Evolutionary conservation across 2,888 invertebrate species (phyloP).

Genomic region (Dromius quadrimaculatus): DNA sequence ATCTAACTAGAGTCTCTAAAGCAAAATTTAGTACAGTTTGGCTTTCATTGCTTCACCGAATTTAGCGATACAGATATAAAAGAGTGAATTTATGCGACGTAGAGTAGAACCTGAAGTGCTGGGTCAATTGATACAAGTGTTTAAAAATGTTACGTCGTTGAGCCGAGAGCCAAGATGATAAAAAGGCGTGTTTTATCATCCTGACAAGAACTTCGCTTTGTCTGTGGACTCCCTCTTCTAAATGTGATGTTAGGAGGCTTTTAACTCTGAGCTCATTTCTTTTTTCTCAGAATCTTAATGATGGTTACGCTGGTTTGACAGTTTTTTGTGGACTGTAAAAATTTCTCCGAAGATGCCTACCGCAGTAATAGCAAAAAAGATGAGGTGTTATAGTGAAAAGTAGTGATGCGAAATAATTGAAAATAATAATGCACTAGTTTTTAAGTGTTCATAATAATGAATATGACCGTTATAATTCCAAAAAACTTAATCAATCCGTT

Average conservation of each 20-base stretch:
- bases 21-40: too few species aligned
- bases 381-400: too few species aligned
- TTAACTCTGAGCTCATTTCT: not conserved
- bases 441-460: too few species aligned
- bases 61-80: constrained; percentile 36
- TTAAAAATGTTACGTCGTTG: constrained; percentile 28
- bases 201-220: constrained; percentile 2
- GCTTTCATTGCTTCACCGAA: too few species aligned
- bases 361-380: not conserved
- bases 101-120: constrained; percentile 21
- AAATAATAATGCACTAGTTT: too few species aligned
- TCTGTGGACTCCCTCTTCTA: constrained; percentile 3
- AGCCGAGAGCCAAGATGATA: constrained; percentile 19
- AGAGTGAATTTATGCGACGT: constrained; percentile 30
- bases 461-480: too few species aligned
- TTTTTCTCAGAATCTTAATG: constrained; percentile 1
- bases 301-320: constrained; percentile 2
- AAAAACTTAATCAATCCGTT: too few species aligned
- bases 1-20: too few species aligned
- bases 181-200: constrained; percentile 28
- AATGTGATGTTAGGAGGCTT: not conserved
- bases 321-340: constrained; percentile 4
- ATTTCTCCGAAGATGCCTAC: not conserved
- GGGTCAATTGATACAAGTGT: constrained; percentile 41
- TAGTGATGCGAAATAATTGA: too few species aligned